Conservation (phyloP, 2,888 invertebrate species). For the Podotricha telesiphe region DNA sequence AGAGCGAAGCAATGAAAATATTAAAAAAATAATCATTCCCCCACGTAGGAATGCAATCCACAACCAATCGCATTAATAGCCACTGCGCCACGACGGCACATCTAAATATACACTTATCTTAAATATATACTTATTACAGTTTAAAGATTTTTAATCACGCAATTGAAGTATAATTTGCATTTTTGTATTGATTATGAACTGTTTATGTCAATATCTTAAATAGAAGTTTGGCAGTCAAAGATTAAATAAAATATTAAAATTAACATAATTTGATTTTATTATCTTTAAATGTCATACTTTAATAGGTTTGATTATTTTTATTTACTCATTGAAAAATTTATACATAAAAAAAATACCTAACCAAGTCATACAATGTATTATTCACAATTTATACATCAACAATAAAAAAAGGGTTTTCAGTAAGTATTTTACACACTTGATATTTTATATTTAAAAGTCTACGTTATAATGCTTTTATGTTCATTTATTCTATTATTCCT, state of each 20-base stretch:
- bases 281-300: not conserved
- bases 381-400: not conserved
- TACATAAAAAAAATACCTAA: not conserved
- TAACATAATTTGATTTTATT: not conserved
- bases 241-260: not conserved
- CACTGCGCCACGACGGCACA: too few species aligned
- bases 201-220: constrained; percentile 5
- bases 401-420: not conserved
- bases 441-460: not conserved
- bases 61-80: too few species aligned
- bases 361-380: not conserved
- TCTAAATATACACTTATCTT: not conserved
- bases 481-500: too few species aligned
- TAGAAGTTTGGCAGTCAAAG: constrained; percentile 14
- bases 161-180: not conserved
- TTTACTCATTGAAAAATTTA: not conserved
- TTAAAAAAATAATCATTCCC: too few species aligned
- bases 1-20: too few species aligned
- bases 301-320: too few species aligned
- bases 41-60: too few species aligned
- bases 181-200: not conserved
- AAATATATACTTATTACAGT: not conserved
- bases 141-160: not conserved
- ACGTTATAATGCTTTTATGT: too few species aligned
- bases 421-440: not conserved